phyloP scores from a whole-genome alignment of 2,113 vertebrate genomes.

The Cyprinodon brontotheroides region DNA sequence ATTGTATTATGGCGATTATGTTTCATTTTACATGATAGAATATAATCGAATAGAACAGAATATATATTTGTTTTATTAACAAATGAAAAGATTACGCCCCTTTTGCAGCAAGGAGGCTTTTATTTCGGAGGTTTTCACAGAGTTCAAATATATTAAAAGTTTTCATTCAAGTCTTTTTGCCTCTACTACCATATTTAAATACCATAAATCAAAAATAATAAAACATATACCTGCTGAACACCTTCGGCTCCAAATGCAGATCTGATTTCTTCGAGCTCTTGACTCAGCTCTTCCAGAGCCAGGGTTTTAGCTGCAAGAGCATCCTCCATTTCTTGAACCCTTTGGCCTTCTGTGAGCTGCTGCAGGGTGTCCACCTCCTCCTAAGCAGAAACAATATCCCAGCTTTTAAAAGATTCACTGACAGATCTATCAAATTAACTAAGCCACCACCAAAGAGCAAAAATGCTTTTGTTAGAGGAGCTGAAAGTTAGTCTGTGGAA shows the following conservation, averaged over 20 bases:
- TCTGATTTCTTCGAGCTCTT: constrained; percentile 89
- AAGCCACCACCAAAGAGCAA: constrained; percentile 8
- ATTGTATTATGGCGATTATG: no score
- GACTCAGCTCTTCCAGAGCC: constrained; percentile 87
- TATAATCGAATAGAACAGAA: no score
- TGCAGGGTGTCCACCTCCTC: constrained; percentile 86
- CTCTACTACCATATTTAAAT: no score
- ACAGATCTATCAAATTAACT: not conserved
- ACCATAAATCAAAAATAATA: not conserved
- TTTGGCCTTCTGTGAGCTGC: constrained; percentile 78
- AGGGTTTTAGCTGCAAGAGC: constrained; percentile 85
- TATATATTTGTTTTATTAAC: no score
- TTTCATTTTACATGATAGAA: no score
- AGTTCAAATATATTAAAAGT: no score
- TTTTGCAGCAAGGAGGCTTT: no score
- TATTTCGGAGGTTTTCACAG: no score
- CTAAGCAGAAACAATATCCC: constrained; percentile 39
- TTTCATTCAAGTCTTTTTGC: no score
- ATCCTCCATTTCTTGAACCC: constrained; percentile 84
- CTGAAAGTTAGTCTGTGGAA: not conserved
- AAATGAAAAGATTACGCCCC: no score
- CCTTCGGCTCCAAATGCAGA: constrained; percentile 87
- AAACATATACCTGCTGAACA: constrained; percentile 87
- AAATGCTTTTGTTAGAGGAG: constrained; percentile 33
- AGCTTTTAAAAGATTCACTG: not conserved